phyloP scores from a whole-genome alignment of 2,113 vertebrate species.

The Urocynchramus pylzowi region DNA sequence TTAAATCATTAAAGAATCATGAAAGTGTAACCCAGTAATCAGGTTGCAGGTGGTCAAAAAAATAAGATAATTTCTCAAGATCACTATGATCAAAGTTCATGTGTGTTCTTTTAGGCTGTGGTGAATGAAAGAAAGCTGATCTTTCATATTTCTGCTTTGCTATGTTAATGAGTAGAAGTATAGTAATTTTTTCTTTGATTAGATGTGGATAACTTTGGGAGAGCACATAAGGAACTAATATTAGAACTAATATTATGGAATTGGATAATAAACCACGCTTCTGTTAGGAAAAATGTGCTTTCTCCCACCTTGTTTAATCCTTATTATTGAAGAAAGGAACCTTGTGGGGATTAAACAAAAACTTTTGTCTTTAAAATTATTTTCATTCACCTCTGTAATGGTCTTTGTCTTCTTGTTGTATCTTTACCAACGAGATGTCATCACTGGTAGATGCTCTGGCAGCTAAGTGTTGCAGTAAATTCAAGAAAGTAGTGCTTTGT shows the following conservation, averaged over 20 bases:
- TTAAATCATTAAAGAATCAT: not conserved
- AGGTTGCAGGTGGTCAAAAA: not conserved
- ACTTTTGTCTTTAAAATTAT: not conserved
- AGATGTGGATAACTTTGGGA: not conserved
- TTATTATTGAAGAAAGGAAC: not conserved
- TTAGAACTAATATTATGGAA: not conserved
- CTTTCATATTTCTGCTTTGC: not conserved
- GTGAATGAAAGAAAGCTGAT: not conserved
- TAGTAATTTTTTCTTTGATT: not conserved
- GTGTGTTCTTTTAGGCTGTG: not conserved
- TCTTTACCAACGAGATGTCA: not conserved
- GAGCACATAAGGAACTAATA: not conserved
- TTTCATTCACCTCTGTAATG: not conserved
- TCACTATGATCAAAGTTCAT: not conserved
- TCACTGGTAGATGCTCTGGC: not conserved
- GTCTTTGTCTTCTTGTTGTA: not conserved
- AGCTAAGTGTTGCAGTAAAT: not conserved
- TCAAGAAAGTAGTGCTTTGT: not conserved
- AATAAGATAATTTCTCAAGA: not conserved
- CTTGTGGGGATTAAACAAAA: rapidly evolving
- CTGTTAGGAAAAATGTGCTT: not conserved
- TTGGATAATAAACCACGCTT: not conserved
- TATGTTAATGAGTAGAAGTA: not conserved
- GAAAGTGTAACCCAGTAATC: not conserved
- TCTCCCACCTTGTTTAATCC: not conserved